Base-by-base conservation (phyloP, 2,113 vertebrate species). In the Manacus vitellinus region DNA sequence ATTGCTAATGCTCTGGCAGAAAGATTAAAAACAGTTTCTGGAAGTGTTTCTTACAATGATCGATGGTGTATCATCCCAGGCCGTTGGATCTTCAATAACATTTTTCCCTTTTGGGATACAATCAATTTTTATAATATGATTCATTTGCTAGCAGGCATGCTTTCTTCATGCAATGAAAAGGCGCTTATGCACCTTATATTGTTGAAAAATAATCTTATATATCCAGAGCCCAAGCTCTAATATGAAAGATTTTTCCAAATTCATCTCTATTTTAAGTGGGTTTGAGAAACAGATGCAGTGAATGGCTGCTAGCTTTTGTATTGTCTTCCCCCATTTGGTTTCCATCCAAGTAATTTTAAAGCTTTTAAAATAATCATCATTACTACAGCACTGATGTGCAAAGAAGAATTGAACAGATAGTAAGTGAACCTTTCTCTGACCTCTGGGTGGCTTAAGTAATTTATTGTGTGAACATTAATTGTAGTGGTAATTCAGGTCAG, bases 21-120 rank as follows among this genome's bases (percentile, higher is more conserved):
- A 98, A 98, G 98, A 99, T 98, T 98, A 98, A 98, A 99, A 98
- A 98, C 98, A 98, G 98, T 98, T 98, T 98, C 98, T 98, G 98
- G 98, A 98, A 98, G 98, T 98, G 98, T 99, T 98, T 98, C 98
- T 98, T 98, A 98, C 97, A 98, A 96, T 99, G 98, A 99, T 98
- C 98, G 98, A 99, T 98, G 98, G 97, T 97, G 98, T 98, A 98
- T 98, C 98, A 98, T 98, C 98, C 98, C 97, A 98, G 97, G 98
- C 98, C 98, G 98, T 97, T 98, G 98, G 97, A 98, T 98, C 98
- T 98, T 98, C 98, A 98, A 98, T 98, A 99, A 98, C 97, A 98
- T 97, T 98, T 98, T 98, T 98, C 98, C 97, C 98, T 98, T 98
- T 98, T 98, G 98, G 98, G 98, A 98, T 98, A 96, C 97, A 98